Evolutionary conservation across 2,888 invertebrate genomes (phyloP), one percentile per base, ranked within the genome.

Genomic region (Dermolepida albohirtum): DNA sequence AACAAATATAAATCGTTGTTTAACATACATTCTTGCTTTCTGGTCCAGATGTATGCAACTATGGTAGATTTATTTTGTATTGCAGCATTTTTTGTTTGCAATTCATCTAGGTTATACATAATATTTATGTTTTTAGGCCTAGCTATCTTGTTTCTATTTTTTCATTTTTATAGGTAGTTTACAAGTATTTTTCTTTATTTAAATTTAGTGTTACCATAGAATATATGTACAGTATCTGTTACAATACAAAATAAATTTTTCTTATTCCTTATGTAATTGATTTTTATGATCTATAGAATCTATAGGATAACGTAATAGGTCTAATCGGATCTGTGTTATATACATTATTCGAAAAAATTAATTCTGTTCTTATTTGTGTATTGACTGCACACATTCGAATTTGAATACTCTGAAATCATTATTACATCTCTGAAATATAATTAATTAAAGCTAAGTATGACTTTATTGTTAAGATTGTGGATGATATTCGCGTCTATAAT

Each of bases 1-100:
- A 39, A 44, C 39, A 47, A 66, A 66, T 51, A 57, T 59, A 66
- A 52, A 43, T 59, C 49, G 47, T 49, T 47, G 59, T 59, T 44
- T 50, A 59, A 59, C 39, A 59, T 66, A 59, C 49, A 44, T 51
- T 47, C 10, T 64, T 64, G 41, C 27, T 41, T 50, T 22, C 64
- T 64, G 64, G 64, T 64, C 64, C 64, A 64, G 54, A 54, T 49
- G 47, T 34, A 47, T 49, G 47, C 47, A 47, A 34, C 39, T 62
- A 47, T 16, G 47, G 10, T 14, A 34, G 44, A 62, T 16, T 39
- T 62, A 62, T 47, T 62, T 47, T 47, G 59, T 62, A 54, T 54
- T 54, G 14, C 16, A 62, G 47, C 47, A 62, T 34, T 34, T 34
- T 34, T 34, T 29, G 4, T 34, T 34, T 34, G 47, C 34, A 29